Evolutionary conservation across 2,797 vertebrate genomes (phyloP), one percentile per base, ranked within the genome.

Genomic region (Coluber constrictor): DNA sequence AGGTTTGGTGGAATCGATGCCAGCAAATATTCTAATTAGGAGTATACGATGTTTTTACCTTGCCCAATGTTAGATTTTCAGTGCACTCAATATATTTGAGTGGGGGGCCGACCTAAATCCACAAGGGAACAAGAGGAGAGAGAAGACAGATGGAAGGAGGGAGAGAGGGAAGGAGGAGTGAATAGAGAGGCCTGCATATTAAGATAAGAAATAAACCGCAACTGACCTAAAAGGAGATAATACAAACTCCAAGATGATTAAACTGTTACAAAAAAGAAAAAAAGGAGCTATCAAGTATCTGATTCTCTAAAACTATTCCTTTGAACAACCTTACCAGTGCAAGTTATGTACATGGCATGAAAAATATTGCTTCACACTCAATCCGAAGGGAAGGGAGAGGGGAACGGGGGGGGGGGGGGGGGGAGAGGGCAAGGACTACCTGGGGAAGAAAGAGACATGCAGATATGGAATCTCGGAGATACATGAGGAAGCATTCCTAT

Each of bases 311-410:
- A 96, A 96, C 96, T 90, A 74, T 32, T 59, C 89, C 97, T 97
- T 96, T 96, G 95, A 66, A 97, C 97, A 96, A 96, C 95, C 95
- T 96, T 96, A 97, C 95, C 96, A 97, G 97, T 96, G 97, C 96
- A 89, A 90, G 96, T 96, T 97, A 98, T 98, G 95, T 97, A 97
- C 96, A 98, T 87, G 91, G 97, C 97, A 96, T 86, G 96, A 95
- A 97, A 93, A 97, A 97, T 98, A 98, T 96, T 97, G 97, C 97
- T 97, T 97, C 96, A 97, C 97, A 97, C 93, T 96, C 97, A 97
- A 95, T 97, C 96, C 96, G 15, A 1, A 37, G 32, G 16, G 29
- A 4, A 4, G 13, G 29, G 2, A 6, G n/a, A 1, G 51, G 9
- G 51, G 51, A 54, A 54, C 51, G 0, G 2, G 13, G 10, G 15